Evolutionary conservation across 2,888 invertebrate genomes (phyloP).

Genomic region (Clostera curtula): DNA sequence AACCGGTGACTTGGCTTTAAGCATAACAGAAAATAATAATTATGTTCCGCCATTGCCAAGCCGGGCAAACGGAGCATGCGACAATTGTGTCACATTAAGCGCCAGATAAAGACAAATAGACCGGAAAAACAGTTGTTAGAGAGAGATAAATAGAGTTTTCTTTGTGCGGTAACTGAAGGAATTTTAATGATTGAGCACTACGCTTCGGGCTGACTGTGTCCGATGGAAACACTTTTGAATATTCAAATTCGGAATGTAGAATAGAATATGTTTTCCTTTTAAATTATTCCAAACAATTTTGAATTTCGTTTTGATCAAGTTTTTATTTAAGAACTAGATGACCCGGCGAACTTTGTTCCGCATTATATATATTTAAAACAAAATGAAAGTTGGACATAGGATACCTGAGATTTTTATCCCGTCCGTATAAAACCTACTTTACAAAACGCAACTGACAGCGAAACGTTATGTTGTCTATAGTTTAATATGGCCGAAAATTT

Average conservation of each 20-base stretch:
- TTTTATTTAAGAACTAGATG: no score
- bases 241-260: slow-evolving; percentile 25
- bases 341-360: no score
- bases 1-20: slow-evolving; percentile 22
- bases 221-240: slow-evolving; percentile 25
- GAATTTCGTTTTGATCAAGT: no score
- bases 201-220: slow-evolving; percentile 20
- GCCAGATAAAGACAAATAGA: slow-evolving; percentile 71
- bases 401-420: no score
- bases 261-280: slow-evolving; percentile 13
- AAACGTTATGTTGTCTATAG: no score
- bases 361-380: no score
- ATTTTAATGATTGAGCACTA: slow-evolving; percentile 64
- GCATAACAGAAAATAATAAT: slow-evolving; percentile 34
- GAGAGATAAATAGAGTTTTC: slow-evolving; percentile 57
- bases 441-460: no score
- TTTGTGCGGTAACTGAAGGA: slow-evolving; percentile 44
- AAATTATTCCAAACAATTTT: no score
- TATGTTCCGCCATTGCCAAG: slow-evolving; percentile 32
- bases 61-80: slow-evolving; percentile 65
- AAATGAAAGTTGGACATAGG: no score
- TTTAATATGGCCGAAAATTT: no score
- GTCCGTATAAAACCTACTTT: no score
- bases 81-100: slow-evolving; percentile 66
- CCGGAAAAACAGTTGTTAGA: slow-evolving; percentile 64